Conservation (phyloP, 2,888 invertebrate genomes). For the Ochlodes sylvanus region DNA sequence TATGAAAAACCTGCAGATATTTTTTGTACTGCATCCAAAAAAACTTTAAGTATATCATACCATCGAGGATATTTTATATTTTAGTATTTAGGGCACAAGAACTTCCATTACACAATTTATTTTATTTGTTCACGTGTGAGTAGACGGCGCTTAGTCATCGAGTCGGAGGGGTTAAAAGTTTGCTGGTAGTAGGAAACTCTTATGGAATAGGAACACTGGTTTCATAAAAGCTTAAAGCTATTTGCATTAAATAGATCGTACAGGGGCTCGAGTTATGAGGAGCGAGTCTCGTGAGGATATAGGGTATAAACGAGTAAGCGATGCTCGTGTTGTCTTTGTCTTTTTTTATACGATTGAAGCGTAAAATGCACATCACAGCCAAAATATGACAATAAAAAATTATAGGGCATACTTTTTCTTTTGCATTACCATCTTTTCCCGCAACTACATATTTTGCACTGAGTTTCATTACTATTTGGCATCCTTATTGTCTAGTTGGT, state of each 20-base stretch:
- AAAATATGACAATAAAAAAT: no score
- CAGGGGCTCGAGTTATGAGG: constrained; percentile 1
- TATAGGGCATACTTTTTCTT: no score
- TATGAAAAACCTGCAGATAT: no score
- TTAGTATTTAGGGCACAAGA: background rate
- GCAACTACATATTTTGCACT: no score
- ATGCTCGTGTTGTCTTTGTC: background rate
- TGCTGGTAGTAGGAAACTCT: constrained; percentile 1
- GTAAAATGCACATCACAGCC: no score
- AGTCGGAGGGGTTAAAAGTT: constrained; percentile 6
- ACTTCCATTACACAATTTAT: background rate
- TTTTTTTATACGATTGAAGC: no score
- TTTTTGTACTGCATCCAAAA: no score
- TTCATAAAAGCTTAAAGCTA: constrained; percentile 11
- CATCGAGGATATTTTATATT: background rate
- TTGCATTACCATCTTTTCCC: no score
- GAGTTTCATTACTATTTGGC: no score
- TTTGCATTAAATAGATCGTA: constrained; percentile 13
- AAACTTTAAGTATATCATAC: no score
- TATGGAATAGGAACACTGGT: constrained; percentile 3
- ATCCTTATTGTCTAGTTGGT: no score
- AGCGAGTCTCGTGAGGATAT: background rate
- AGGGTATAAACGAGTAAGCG: background rate
- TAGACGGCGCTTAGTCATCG: background rate
- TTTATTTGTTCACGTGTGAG: no score